Evolutionary conservation across 2,797 vertebrate species (phyloP), one percentile per base, ranked within the genome.

Genomic region (Cossypha dichroa): DNA sequence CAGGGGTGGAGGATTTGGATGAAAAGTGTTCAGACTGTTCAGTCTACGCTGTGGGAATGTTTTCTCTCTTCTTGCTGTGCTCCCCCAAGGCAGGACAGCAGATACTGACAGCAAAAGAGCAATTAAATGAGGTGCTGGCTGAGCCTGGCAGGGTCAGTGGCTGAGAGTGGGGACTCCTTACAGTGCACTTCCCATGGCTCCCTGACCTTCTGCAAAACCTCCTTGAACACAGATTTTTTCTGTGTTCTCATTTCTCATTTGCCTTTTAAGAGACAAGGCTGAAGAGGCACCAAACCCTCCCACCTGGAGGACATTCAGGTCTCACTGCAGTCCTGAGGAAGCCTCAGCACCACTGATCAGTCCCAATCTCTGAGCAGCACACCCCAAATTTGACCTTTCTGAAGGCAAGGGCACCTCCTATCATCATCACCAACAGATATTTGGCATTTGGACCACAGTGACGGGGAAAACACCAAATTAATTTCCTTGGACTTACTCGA

Each of bases 71-170:
- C 78, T 74, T 55, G 11, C 33, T 74, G 4, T 19, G 31, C 28
- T 90, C 55, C 21, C 34, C 26, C 29, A 59, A n/a, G 56, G 81
- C 82, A 92, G 68, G 63, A 51, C 9, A 83, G 75, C 72, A 91
- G 82, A 76, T 80, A 64, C 75, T 62, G 81, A 29, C 21, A 74
- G 36, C 34, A 85, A 41, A 88, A 60, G 41, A 88, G 34, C 56
- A 90, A 66, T 67, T 43, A 49, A 91, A 52, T 34, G 69, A 67
- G 29, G 46, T 34, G 36, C 82, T 90, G 64, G 46, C 62, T 69
- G 86, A 78, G 51, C 20, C 74, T 87, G 85, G 74, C 55, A 73
- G 46, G 41, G 67, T 89, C 74, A 55, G 85, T 51, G 22, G 34
- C 60, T 70, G 40, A 5, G 48, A 91, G 36, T 49, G 51, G 36